Percentiles rank a stretch among this genome's conserved stretches.
phyloP scores from a whole-genome alignment of 1,140 invertebrate species.

The Aplysia californica region DNA sequence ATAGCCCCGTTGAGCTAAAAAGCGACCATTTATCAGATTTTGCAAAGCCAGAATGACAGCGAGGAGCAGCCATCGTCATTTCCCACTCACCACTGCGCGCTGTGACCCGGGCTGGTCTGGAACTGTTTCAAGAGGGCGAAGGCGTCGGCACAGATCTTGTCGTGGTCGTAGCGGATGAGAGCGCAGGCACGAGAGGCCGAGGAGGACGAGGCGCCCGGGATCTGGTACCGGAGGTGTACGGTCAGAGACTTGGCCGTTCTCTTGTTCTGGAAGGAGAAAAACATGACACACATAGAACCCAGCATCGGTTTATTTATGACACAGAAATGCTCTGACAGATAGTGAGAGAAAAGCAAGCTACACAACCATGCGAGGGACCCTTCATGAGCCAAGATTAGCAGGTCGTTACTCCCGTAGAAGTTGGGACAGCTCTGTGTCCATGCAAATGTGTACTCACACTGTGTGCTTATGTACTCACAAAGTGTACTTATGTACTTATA shows the following conservation, averaged over 20 bases:
- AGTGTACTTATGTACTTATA: too few relatives aligned
- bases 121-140: constrained; percentile 72
- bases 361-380: too few relatives aligned
- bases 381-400: too few relatives aligned
- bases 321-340: too few relatives aligned
- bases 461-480: too few relatives aligned
- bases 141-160: constrained; percentile 72
- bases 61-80: too few relatives aligned
- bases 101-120: constrained; percentile 73
- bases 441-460: neutral
- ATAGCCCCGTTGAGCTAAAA: too few relatives aligned
- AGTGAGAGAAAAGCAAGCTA: too few relatives aligned
- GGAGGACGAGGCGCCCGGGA: constrained; percentile 41
- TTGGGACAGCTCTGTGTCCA: neutral
- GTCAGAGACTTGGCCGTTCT: constrained; percentile 64
- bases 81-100: constrained; percentile 74
- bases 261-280: constrained; percentile 59
- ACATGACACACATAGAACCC: too few relatives aligned
- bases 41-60: too few relatives aligned
- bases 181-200: constrained; percentile 61
- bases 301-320: too few relatives aligned
- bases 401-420: neutral
- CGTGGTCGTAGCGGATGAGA: constrained; percentile 58
- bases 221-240: constrained; percentile 49
- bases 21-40: too few relatives aligned